These are phyloP conservation scores for Cochlearius cochlearius DNA, from an alignment of 2,113 vertebrate genomes.

Conservation along the genomic window DNA sequence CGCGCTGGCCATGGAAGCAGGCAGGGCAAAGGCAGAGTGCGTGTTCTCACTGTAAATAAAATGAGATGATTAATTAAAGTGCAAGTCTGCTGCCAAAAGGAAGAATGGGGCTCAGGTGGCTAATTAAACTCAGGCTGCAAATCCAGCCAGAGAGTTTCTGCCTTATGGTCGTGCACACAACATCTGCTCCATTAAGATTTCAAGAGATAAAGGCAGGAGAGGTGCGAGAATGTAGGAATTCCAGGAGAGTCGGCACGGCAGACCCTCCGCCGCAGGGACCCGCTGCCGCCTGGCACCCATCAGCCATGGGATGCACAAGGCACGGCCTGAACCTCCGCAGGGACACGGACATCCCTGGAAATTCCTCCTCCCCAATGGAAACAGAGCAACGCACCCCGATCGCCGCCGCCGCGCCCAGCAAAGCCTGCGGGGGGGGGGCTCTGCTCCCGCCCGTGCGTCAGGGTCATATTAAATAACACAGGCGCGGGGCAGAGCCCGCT, in stretches of 20 bases:
- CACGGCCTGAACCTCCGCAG: background rate
- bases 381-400: accelerated
- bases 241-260: background rate
- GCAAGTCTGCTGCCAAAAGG: background rate
- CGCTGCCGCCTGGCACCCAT: background rate
- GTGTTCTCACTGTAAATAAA: background rate
- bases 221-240: background rate
- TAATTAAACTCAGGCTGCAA: background rate
- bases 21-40: background rate
- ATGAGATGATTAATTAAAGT: conserved; percentile 17
- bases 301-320: background rate
- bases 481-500: background rate
- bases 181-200: background rate
- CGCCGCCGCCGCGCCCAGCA: accelerated
- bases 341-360: accelerated
- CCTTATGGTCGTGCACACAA: background rate
- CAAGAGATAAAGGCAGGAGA: background rate
- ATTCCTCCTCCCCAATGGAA: background rate
- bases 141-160: background rate
- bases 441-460: background rate
- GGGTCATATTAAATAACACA: accelerated
- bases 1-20: background rate
- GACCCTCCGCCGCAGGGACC: background rate
- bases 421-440: background rate
- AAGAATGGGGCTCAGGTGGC: conserved; percentile 36